Evolutionary conservation across 2,888 invertebrate species (phyloP).

Genomic region (Plagodis pulveraria): DNA sequence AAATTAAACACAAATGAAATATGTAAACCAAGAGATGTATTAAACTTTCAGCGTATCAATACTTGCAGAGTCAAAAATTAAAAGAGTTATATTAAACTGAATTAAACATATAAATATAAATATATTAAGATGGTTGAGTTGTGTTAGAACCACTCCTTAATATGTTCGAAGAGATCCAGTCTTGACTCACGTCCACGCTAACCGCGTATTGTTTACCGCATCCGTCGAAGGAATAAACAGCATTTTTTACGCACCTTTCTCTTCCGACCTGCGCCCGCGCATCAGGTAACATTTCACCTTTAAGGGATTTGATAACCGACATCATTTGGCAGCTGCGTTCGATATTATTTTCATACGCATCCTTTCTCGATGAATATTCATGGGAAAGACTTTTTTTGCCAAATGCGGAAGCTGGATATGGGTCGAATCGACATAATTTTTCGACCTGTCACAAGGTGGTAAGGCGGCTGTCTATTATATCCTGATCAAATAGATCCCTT

Average conservation of each 20-base stretch:
- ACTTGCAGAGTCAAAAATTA: too few relatives aligned
- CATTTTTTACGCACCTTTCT: conserved; percentile 76
- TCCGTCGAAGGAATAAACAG: conserved; percentile 57
- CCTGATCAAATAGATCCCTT: conserved; percentile 7
- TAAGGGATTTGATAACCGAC: conserved; percentile 42
- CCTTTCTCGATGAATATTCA: conserved; percentile 22
- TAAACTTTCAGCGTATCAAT: too few relatives aligned
- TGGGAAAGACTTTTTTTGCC: conserved; percentile 25
- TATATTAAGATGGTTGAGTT: too few relatives aligned
- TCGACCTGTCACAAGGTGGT: conserved; percentile 8
- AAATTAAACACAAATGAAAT: too few relatives aligned
- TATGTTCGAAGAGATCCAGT: conserved; percentile 29
- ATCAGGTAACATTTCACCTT: conserved; percentile 64
- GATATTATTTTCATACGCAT: conserved; percentile 28
- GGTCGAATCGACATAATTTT: conserved; percentile 10
- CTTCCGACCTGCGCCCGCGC: conserved; percentile 69
- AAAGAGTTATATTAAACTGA: too few relatives aligned
- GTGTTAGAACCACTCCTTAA: neutral
- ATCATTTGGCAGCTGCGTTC: conserved; percentile 32
- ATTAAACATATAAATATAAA: too few relatives aligned
- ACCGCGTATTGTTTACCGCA: conserved; percentile 58
- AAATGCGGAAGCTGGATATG: conserved; percentile 17
- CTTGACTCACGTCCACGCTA: conserved; percentile 53
- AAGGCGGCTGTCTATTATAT: conserved; percentile 1
- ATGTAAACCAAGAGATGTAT: too few relatives aligned